Conservation (phyloP, 2,113 vertebrate species). For the Actenoides lindsayi region DNA sequence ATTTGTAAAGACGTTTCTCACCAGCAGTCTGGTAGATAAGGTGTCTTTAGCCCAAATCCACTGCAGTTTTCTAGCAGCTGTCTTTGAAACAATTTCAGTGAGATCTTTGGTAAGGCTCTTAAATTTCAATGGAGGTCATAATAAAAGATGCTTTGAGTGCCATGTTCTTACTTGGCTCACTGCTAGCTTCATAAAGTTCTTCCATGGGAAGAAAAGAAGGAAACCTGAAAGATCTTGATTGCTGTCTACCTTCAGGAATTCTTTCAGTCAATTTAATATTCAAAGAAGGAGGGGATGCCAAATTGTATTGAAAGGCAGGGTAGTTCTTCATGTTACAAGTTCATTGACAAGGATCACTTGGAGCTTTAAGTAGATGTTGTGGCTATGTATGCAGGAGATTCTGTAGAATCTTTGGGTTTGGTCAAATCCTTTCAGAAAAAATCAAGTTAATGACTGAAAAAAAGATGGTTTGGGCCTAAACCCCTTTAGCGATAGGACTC, state of each 20-base stretch:
- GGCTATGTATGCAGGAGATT: not conserved
- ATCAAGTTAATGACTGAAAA: not conserved
- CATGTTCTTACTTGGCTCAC: not conserved
- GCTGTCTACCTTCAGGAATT: not conserved
- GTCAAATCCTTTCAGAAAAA: not conserved
- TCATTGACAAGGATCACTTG: not conserved
- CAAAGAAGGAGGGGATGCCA: not conserved
- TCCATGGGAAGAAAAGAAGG: not conserved
- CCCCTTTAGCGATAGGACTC: no score
- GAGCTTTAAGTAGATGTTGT: not conserved
- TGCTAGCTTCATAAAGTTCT: not conserved
- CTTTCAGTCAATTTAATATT: not conserved
- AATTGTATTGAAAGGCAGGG: not conserved
- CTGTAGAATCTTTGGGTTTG: not conserved
- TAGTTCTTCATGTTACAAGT: not conserved
- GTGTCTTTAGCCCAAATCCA: not conserved
- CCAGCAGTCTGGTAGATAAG: not conserved
- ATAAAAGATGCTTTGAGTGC: not conserved
- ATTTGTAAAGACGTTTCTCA: not conserved
- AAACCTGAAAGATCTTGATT: not conserved
- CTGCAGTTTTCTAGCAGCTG: not conserved
- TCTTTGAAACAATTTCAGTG: not conserved
- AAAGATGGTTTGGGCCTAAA: not conserved
- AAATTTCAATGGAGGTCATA: not conserved
- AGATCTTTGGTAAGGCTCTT: not conserved